A percentile compares a stretch with the other conserved stretches of the same genome.
These are phyloP conservation scores for Spilosoma lubricipeda DNA, from an alignment of 2,888 invertebrate species.

Conservation along the genomic window DNA sequence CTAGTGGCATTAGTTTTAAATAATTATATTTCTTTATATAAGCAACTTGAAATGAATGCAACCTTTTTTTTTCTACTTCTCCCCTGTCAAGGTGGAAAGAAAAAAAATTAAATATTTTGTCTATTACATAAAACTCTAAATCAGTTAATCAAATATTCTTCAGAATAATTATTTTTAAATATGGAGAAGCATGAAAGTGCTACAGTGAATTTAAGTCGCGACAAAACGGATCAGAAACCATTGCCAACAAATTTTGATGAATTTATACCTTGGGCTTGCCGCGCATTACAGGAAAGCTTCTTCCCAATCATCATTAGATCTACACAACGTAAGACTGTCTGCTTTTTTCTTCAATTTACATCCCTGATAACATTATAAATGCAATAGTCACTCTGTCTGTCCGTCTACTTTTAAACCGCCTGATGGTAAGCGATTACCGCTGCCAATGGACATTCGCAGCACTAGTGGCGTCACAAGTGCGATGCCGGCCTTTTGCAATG, in stretches of 20 bases:
- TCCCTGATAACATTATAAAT: background rate
- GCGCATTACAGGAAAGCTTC: background rate
- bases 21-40: background rate
- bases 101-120: background rate
- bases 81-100: background rate
- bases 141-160: background rate
- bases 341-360: background rate
- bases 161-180: background rate
- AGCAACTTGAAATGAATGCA: background rate
- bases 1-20: background rate
- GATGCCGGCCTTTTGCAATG: no score
- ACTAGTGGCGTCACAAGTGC: no score
- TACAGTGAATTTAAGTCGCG: background rate
- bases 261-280: conserved; percentile 1
- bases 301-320: background rate
- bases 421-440: no score
- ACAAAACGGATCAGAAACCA: conserved; percentile 7
- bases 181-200: background rate
- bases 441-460: no score
- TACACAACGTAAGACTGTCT: background rate
- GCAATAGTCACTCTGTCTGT: no score
- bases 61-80: background rate
- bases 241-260: conserved; percentile 7
- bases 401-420: no score
- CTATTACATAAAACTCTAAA: background rate